Evolutionary conservation across 30 jellyfish, hydroid and myxozoan genomes (phyloP).

Genomic region (Aurelia aurita): DNA sequence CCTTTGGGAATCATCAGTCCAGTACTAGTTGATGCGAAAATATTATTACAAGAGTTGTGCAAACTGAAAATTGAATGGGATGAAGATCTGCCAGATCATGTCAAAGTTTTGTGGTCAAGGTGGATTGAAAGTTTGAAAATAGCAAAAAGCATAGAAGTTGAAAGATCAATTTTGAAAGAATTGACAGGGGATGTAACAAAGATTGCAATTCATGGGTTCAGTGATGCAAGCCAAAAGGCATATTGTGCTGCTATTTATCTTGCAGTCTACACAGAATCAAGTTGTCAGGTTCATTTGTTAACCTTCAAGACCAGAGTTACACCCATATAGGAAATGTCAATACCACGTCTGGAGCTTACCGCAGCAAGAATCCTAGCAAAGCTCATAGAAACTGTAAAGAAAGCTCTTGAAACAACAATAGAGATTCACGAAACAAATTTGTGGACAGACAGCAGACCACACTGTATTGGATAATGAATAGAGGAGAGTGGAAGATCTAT

Average conservation of each 20-base stretch:
- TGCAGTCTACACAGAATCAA: neutral
- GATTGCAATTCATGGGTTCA: neutral
- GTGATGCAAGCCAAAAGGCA: neutral
- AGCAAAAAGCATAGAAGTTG: no score
- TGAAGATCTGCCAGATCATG: no score
- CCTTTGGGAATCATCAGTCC: neutral
- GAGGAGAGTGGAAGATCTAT: slow-evolving; percentile 4
- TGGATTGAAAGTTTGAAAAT: no score
- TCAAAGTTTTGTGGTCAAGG: no score
- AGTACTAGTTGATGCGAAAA: neutral
- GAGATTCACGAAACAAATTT: neutral
- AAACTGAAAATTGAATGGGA: no score
- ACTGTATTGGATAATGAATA: neutral
- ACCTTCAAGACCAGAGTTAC: neutral
- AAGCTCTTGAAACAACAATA: no score
- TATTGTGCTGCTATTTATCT: neutral
- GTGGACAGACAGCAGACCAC: neutral
- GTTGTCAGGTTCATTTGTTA: neutral
- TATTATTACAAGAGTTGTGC: no score
- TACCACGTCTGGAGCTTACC: neutral
- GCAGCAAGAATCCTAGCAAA: neutral
- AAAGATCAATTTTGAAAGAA: no score
- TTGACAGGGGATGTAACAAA: no score
- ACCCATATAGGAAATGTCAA: neutral
- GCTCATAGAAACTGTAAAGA: neutral